Conservation (phyloP, 2,888 invertebrate genomes). For the Atethmia centrago region DNA sequence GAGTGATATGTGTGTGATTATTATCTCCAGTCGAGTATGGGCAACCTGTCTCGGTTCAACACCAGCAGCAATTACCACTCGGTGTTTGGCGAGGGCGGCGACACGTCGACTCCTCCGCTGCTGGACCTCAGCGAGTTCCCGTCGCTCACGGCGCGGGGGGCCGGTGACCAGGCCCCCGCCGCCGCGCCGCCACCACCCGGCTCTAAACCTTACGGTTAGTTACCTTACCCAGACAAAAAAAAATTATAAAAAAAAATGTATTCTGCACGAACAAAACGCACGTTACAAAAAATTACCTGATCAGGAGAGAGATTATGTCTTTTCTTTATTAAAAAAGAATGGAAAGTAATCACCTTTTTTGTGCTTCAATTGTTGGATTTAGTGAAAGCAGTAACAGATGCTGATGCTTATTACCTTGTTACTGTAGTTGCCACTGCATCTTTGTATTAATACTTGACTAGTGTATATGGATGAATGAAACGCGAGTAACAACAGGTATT, state of each 20-base stretch:
- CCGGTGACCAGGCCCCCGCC: slow-evolving; percentile 94
- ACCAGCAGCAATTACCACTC: slow-evolving; percentile 95
- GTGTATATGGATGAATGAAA: background rate
- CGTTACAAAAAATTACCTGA: background rate
- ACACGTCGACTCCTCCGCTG: slow-evolving; percentile 95
- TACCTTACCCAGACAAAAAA: background rate
- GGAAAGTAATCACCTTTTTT: background rate
- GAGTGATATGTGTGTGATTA: slow-evolving; percentile 10
- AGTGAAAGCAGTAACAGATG: background rate
- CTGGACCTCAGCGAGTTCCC: slow-evolving; percentile 98
- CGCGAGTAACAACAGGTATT: background rate
- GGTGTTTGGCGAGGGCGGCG: slow-evolving; percentile 94
- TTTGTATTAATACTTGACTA: background rate
- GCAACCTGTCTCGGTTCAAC: slow-evolving; percentile 91
- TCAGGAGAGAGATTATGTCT: background rate
- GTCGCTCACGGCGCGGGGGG: slow-evolving; percentile 96
- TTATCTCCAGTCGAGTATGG: slow-evolving; percentile 90
- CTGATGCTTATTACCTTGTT: background rate
- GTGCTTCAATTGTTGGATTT: background rate
- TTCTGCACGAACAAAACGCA: background rate
- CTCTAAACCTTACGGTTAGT: slow-evolving; percentile 96
- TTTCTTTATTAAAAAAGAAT: background rate
- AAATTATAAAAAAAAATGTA: background rate
- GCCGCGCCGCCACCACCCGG: slow-evolving; percentile 97
- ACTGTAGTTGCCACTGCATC: background rate